Base-by-base conservation (phyloP, 2,113 vertebrate species). In the Acanthisitta chloris region DNA sequence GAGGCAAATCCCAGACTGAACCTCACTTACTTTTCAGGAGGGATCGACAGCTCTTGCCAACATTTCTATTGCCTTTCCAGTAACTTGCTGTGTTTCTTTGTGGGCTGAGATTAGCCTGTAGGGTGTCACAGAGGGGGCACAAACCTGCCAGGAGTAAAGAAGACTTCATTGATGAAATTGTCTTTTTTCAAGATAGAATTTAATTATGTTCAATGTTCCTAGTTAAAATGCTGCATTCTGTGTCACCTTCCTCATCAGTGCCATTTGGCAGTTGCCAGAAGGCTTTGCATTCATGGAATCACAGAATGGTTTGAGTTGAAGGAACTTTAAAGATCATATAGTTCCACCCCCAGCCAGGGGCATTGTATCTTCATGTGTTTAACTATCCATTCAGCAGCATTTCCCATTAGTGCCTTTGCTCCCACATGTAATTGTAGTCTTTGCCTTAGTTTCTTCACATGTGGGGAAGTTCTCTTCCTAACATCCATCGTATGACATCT, bases 131-230 rank as follows among this genome's bases (percentile, higher is more conserved):
- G 12, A 42, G 29, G 3, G 20, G 46, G 3, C 55, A 43, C 40
- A 42, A 78, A 10, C 0, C 0, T 9, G 6, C 28, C 26, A 2
- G 0, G 1, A 74, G 13, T 31, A 42, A 55, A 73, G n/a, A 74
- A 23, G 15, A 1, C 29, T 14, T 29, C 16, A 7, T 1, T 26
- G 51, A 45, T 14, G 12, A 51, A 69, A n/a, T n/a, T 2, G 3
- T 14, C 34, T 31, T 36, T 82, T n/a, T 5, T 6, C 12, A 14
- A 19, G n/a, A 1, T 0, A 6, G 36, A 31, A 18, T 29, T 23
- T 13, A 24, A 24, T 24, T 3, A 40, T 36, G 6, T n/a, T 34
- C 24, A 14, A 10, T 33, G 0, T 16, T 14, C 16, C 19, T 29
- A 4, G 19, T 8, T 14, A 17, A 38, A 76, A 20, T 7, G 16